Percentiles rank a stretch among this genome's conserved stretches.
These are phyloP conservation scores for Cryptocephalus primarius DNA, from an alignment of 2,888 invertebrate genomes.

Conservation along the genomic window DNA sequence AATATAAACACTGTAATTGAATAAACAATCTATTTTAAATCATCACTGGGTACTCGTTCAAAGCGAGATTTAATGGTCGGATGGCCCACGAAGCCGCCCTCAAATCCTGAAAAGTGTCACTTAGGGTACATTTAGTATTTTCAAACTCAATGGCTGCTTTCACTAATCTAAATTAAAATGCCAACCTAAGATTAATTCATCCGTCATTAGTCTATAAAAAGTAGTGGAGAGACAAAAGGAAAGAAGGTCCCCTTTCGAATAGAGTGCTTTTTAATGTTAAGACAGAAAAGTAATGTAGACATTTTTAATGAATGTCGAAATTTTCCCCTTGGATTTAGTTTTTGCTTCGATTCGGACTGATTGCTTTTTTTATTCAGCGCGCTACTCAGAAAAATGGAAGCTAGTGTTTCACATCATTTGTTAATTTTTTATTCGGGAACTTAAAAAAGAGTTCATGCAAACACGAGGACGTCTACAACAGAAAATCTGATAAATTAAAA, in stretches of 20 bases:
- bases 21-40: no score
- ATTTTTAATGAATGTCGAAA: conserved; percentile 3
- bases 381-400: no score
- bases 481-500: no score
- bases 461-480: no score
- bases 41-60: no score
- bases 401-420: no score
- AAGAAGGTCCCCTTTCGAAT: conserved; percentile 1
- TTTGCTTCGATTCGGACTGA: no score
- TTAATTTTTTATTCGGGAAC: background rate
- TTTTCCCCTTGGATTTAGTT: no score
- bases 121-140: conserved; percentile 7
- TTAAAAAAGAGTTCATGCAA: background rate
- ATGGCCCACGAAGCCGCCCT: no score
- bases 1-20: no score
- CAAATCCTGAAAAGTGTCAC: conserved; percentile 4
- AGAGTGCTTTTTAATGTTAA: conserved; percentile 3
- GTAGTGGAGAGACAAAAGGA: conserved; percentile 4
- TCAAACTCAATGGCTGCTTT: conserved; percentile 4
- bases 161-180: conserved; percentile 11
- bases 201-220: conserved; percentile 7
- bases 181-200: conserved; percentile 8
- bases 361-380: no score
- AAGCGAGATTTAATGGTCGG: no score
- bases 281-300: conserved; percentile 1